Percentiles rank a stretch among this genome's conserved stretches.
phyloP scores from a whole-genome alignment of 2,888 invertebrate species.

The Cataglyphis livida region DNA sequence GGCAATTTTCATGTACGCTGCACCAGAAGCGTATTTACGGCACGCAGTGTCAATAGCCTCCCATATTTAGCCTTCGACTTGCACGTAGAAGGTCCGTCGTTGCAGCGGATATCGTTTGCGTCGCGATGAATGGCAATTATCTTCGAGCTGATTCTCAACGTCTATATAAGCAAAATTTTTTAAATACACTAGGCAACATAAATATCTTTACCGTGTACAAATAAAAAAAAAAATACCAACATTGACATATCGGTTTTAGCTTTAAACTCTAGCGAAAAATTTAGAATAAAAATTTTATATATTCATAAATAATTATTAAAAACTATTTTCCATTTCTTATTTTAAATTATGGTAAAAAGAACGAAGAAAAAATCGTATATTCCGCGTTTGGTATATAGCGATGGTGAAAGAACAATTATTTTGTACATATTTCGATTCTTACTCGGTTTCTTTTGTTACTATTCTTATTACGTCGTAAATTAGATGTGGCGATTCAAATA shows the following conservation, averaged over 20 bases:
- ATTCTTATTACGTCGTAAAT: constrained; percentile 9
- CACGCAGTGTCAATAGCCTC: constrained; percentile 78
- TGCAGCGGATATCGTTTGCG: constrained; percentile 76
- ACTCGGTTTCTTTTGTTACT: constrained; percentile 4
- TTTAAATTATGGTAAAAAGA: constrained; percentile 3
- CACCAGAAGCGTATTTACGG: constrained; percentile 61
- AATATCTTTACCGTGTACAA: neutral
- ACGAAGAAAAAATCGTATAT: neutral
- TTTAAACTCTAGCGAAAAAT: neutral
- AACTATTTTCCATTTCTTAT: too few species aligned
- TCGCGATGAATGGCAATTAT: constrained; percentile 75
- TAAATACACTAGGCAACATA: neutral
- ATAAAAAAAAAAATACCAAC: neutral
- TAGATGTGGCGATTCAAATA: constrained; percentile 26
- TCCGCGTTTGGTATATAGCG: neutral
- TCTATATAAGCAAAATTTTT: neutral
- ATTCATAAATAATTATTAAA: neutral
- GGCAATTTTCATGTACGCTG: constrained; percentile 65
- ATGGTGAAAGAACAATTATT: constrained; percentile 16
- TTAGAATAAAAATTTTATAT: neutral
- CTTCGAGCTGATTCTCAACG: constrained; percentile 51
- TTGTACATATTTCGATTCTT: neutral
- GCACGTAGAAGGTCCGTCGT: constrained; percentile 70
- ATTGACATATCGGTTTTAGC: neutral
- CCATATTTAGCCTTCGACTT: constrained; percentile 77